Base-by-base conservation (phyloP, 2,797 vertebrate species). In the Catostomus latipinnis region DNA sequence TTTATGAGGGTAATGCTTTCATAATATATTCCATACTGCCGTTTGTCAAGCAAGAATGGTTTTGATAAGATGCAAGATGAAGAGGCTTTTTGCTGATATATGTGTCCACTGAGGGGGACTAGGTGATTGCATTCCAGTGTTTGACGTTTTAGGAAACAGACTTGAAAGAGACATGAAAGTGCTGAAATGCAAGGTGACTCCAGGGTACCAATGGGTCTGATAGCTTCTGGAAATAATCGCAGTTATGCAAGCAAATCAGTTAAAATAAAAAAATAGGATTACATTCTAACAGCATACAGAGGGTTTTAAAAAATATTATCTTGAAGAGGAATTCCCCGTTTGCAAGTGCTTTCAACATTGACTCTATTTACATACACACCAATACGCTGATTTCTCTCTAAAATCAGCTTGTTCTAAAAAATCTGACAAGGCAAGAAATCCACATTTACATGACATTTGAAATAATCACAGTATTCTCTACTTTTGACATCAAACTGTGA, bases 181-280 rank as follows among this genome's bases (percentile, higher is more conserved):
- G 80, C 88, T 88, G 85, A 88, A 82, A 89, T 83, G 74, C 52
- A 74, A 65, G 70, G 66, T 68, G 78, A 86, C 86, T 86, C 82
- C 77, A 18, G 34, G 80, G 82, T 85, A 86, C 83, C 53, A 53
- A 62, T 63, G 13, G 69, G 48, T 57, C 77, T 83, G 85, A 83
- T 83, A 48, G 68, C 77, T 86, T 81, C 68, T 74, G 82, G 62
- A 89, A 88, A 88, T 85, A 82, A 76, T 74, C 81, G 53, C 43
- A 70, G 84, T 83, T 81, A 86, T 81, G 87, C 76, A 76, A 81
- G 78, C 72, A 58, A 65, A 78, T 71, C 66, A 76, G 70, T 79
- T 78, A 83, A 48, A 52, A 54, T 48, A 65, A 34, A 14, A 9
- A 52, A 52, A 52, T 50, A 50, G 66, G 72, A 72, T 69, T 54